Base-by-base conservation (phyloP, 2,888 invertebrate genomes). In the Eristalis arbustorum region DNA sequence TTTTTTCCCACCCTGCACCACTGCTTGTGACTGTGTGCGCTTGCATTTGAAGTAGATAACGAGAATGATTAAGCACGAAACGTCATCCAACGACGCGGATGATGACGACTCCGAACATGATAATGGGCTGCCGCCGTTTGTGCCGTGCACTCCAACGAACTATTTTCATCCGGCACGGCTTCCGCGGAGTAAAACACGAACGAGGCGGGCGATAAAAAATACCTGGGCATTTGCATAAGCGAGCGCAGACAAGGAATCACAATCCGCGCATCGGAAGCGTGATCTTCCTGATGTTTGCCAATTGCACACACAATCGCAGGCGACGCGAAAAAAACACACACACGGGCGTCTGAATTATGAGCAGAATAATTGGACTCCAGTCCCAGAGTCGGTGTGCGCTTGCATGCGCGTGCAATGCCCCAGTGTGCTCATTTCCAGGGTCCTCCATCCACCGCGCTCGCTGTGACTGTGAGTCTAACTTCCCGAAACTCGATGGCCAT, bases 31-130 rank as follows among this genome's bases (percentile, higher is more conserved):
- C 18, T 49, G 49, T 18, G 49, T 2, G 49, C 8, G 8, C 49
- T 18, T 18, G 49, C 8, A 18, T 18, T n/a, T 72, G 49, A 69
- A 83, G 56, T 80, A 69, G 49, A 80, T 71, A 79, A 80, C 80
- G 61, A 84, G 84, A 71, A 76, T 76, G 80, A 81, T 81, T 84
- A 81, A 81, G 68, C 80, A 80, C 68, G 75, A 75, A 80, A 75
- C 75, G 64, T 80, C 66, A 80, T 80, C 84, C 67, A 80, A 62
- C 59, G 34, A 72, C 42, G 71, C 71, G 62, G 84, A 84, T 81
- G 76, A 76, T 22, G 57, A 77, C n/a, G 28, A 59, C 67, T 75
- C 8, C 13, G 56, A 67, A 18, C 61, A 67, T 25, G 40, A 62
- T 73, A 80, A 68, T 73, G 67, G 62, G 37, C 34, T 18, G 62